phyloP scores from a whole-genome alignment of 1,140 invertebrate species.

The Musca vetustissima region DNA sequence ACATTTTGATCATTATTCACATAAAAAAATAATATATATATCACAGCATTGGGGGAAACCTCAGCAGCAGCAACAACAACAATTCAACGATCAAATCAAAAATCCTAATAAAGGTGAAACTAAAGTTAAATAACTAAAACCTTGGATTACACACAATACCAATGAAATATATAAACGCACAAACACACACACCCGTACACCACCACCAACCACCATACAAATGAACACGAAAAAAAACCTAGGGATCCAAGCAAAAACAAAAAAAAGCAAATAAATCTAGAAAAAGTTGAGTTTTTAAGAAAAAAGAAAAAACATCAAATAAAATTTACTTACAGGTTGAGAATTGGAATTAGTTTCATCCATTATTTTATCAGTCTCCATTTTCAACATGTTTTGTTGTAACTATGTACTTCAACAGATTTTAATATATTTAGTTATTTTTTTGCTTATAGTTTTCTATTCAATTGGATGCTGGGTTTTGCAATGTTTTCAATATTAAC shows the following conservation, averaged over 20 bases:
- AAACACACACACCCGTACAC: no score
- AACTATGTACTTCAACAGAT: constrained; percentile 9
- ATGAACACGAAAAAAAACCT: constrained; percentile 12
- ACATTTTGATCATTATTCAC: no score
- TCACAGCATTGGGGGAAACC: neutral
- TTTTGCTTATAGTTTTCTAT: no score
- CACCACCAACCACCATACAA: neutral
- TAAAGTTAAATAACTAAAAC: constrained; percentile 23
- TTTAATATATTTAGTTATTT: neutral
- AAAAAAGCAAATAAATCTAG: constrained; percentile 2
- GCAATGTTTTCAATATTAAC: neutral
- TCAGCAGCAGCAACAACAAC: no score
- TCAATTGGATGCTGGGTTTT: neutral
- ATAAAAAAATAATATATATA: neutral
- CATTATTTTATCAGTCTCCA: constrained; percentile 61
- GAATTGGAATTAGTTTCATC: constrained; percentile 58
- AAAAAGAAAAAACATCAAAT: constrained; percentile 6
- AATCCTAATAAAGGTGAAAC: constrained; percentile 17
- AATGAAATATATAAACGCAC: no score
- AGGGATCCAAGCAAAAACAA: neutral
- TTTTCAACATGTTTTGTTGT: constrained; percentile 56
- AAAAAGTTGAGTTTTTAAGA: constrained; percentile 1
- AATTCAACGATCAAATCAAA: constrained; percentile 1
- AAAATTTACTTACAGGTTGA: constrained; percentile 47
- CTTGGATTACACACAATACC: constrained; percentile 10